These are phyloP conservation scores for Fundulus diaphanus DNA, from an alignment of 2,797 vertebrate species.

Conservation along the genomic window DNA sequence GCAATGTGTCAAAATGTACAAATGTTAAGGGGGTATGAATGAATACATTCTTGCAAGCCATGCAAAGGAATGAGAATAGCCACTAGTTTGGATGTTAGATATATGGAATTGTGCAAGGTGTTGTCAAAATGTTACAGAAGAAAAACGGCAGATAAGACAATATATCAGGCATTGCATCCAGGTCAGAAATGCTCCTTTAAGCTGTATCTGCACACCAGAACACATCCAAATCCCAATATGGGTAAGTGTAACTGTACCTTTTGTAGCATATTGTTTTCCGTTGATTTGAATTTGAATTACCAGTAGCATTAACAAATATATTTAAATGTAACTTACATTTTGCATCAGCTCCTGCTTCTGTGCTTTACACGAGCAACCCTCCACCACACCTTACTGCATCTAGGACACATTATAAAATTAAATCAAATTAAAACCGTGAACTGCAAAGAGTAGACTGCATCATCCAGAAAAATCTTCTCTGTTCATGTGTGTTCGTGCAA, in stretches of 20 bases:
- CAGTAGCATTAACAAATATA: background rate
- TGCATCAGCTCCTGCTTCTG: background rate
- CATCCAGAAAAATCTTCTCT: background rate
- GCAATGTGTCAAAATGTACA: background rate
- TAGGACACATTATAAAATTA: background rate
- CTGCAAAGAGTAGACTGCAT: background rate
- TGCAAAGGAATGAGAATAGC: background rate
- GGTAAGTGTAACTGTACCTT: too few relatives aligned
- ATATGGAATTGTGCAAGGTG: background rate
- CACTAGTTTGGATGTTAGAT: background rate
- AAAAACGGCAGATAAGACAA: background rate
- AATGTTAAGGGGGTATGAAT: background rate
- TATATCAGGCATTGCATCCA: background rate
- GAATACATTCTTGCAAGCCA: background rate
- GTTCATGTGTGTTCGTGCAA: background rate
- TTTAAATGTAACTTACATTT: background rate
- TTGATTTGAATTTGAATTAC: too few relatives aligned
- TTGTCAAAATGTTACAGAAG: background rate
- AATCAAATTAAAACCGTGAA: background rate
- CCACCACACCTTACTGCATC: background rate
- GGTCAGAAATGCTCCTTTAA: background rate
- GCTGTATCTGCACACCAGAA: background rate
- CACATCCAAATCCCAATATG: background rate
- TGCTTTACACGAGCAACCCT: background rate
- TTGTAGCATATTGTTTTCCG: background rate